These are phyloP conservation scores for Gadopsis bispinosus DNA, from an alignment of 2,797 vertebrate species.

Conservation along the genomic window DNA sequence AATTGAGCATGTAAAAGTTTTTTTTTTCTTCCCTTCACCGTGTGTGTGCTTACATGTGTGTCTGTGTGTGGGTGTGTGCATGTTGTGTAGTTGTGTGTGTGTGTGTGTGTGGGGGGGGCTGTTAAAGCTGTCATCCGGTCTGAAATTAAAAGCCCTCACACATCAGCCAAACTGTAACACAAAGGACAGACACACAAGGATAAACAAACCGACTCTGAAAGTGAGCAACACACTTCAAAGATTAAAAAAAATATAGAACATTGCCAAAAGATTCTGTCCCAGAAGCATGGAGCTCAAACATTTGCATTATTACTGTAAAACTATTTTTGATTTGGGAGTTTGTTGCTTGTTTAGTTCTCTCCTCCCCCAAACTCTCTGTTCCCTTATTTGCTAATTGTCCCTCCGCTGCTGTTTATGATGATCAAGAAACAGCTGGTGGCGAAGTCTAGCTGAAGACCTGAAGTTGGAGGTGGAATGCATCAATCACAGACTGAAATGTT, in stretches of 20 bases:
- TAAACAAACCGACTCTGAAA: constrained; percentile 28
- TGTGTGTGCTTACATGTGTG: background rate
- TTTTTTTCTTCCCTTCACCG: constrained; percentile 6
- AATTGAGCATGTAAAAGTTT: constrained; percentile 71
- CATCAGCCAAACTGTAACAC: constrained; percentile 38
- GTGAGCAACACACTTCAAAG: constrained; percentile 37
- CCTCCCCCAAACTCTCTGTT: constrained; percentile 38
- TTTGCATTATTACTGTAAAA: constrained; percentile 37
- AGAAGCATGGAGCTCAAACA: constrained; percentile 43
- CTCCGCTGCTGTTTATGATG: constrained; percentile 35
- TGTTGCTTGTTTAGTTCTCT: constrained; percentile 43
- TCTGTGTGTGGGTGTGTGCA: constrained; percentile 7
- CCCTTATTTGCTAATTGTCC: constrained; percentile 39
- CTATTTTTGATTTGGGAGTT: constrained; percentile 40
- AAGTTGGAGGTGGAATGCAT: background rate
- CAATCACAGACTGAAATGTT: no score
- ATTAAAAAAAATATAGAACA: constrained; percentile 21
- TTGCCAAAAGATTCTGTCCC: constrained; percentile 31
- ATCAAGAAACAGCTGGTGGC: background rate
- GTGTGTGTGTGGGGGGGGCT: constrained; percentile 21
- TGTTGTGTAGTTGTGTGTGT: constrained; percentile 1
- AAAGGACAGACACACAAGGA: constrained; percentile 12
- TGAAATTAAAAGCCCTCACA: constrained; percentile 44
- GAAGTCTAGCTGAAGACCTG: background rate
- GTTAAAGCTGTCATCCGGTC: constrained; percentile 50